Evolutionary conservation across 2,797 vertebrate species (phyloP).

Genomic region (Eulemur rubriventer): DNA sequence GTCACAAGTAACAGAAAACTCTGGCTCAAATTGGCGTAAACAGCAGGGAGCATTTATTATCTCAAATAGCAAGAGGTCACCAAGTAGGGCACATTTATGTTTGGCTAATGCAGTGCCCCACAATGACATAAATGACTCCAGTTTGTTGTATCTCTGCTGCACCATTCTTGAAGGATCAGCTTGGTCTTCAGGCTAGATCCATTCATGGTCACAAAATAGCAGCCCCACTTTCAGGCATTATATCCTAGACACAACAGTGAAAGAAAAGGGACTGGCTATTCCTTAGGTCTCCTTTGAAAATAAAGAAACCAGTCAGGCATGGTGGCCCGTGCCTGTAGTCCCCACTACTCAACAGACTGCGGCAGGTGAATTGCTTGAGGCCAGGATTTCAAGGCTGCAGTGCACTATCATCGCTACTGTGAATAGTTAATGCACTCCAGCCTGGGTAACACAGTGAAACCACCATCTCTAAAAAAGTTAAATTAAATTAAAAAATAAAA

Average conservation of each 20-base stretch:
- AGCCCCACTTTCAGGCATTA: not conserved
- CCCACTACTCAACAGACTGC: not conserved
- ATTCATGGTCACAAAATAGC: not conserved
- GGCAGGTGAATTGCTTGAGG: not conserved
- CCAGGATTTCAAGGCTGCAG: not conserved
- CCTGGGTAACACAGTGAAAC: not conserved
- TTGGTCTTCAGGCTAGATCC: not conserved
- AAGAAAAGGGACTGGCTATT: not conserved
- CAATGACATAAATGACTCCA: not conserved
- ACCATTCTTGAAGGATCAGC: not conserved
- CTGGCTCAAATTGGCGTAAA: not conserved
- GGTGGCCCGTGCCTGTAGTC: not conserved
- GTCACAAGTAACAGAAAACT: not conserved
- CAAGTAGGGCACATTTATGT: not conserved
- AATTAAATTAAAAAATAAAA: not conserved
- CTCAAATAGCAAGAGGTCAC: not conserved
- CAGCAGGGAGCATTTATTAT: not conserved
- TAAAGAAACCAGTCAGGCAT: not conserved
- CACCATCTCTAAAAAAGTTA: not conserved
- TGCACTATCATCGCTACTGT: not conserved
- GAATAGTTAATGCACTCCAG: not conserved
- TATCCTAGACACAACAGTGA: not conserved
- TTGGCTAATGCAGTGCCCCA: not conserved
- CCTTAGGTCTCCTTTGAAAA: not conserved
- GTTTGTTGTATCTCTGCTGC: not conserved